phyloP scores from a whole-genome alignment of 2,113 vertebrate genomes.

The Esox niger region DNA sequence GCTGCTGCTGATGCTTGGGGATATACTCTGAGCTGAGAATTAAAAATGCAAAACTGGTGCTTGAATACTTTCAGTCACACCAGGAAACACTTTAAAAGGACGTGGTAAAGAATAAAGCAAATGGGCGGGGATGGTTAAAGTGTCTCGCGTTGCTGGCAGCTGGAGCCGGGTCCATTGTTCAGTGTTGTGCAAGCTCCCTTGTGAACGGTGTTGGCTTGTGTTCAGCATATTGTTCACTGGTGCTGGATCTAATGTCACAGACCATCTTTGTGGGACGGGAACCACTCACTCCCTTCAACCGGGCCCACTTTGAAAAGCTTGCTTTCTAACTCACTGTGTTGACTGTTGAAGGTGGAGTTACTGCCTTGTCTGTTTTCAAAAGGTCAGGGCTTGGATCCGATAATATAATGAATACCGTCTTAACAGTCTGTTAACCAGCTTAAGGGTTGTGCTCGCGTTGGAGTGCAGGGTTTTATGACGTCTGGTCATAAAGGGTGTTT shows the following conservation, averaged over 20 bases:
- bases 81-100: constrained; percentile 4
- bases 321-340: background rate
- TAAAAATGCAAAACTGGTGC: background rate
- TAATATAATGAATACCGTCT: constrained; percentile 52
- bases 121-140: constrained; percentile 7
- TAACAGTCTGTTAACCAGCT: constrained; percentile 32
- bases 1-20: background rate
- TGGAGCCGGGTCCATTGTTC: constrained; percentile 25
- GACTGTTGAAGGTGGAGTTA: constrained; percentile 19
- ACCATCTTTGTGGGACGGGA: constrained; percentile 10
- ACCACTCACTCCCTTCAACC: constrained; percentile 7
- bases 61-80: background rate
- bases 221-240: constrained; percentile 10
- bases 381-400: constrained; percentile 43
- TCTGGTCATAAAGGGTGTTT: constrained; percentile 27
- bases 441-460: constrained; percentile 34
- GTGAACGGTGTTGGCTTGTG: background rate
- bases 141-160: constrained; percentile 7
- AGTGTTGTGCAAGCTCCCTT: background rate
- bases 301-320: background rate
- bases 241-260: constrained; percentile 26
- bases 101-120: background rate
- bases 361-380: constrained; percentile 43
- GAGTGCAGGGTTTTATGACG: constrained; percentile 43
- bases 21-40: background rate